Percentiles rank a stretch among this genome's conserved stretches.
phyloP scores from a whole-genome alignment of 2,797 vertebrate genomes.

The Alfaro cultratus region DNA sequence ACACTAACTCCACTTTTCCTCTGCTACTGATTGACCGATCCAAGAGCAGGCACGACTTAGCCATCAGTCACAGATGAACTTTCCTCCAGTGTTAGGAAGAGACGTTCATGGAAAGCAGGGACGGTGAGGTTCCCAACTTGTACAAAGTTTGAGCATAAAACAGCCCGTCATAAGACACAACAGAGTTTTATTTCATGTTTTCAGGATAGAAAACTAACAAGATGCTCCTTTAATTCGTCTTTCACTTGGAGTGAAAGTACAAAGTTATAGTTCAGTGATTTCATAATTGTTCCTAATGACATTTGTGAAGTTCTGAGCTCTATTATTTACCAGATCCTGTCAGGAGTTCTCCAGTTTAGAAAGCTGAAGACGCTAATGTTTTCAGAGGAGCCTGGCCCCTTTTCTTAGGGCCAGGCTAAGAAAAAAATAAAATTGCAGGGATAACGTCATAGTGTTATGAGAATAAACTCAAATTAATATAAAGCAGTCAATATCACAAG shows the following conservation, averaged over 20 bases:
- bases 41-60: conserved; percentile 38
- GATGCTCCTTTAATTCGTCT: neutral
- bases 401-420: too few relatives aligned
- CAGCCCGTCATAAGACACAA: conserved; percentile 27
- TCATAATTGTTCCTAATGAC: neutral
- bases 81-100: conserved; percentile 48
- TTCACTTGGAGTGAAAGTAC: neutral
- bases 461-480: too few relatives aligned
- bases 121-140: conserved; percentile 50
- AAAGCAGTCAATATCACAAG: too few relatives aligned
- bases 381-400: too few relatives aligned
- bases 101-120: conserved; percentile 31
- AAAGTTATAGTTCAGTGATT: neutral
- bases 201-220: neutral
- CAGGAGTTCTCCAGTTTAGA: neutral
- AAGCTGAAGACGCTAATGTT: neutral
- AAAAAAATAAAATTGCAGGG: too few relatives aligned
- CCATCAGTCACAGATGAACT: conserved; percentile 8
- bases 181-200: neutral
- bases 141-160: conserved; percentile 32
- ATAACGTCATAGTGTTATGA: too few relatives aligned
- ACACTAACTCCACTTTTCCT: neutral
- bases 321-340: neutral
- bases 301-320: neutral
- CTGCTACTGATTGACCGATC: conserved; percentile 40